A percentile compares a stretch with the other conserved stretches of the same genome.
phyloP scores from a whole-genome alignment of 2,113 vertebrate species.

The Catagonus wagneri region DNA sequence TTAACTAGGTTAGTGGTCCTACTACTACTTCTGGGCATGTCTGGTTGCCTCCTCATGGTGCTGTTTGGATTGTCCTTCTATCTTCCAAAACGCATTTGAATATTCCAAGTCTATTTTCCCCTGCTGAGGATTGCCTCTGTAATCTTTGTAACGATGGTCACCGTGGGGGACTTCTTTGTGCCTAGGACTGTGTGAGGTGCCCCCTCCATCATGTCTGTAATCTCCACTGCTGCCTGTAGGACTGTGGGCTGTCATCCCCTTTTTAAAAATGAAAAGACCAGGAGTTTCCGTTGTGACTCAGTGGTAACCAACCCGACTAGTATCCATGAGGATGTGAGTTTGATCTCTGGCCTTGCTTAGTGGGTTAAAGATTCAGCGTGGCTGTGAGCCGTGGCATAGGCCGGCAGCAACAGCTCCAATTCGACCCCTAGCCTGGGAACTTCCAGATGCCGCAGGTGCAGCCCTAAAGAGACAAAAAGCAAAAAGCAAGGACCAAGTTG shows the following conservation, averaged over 20 bases:
- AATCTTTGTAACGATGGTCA: not conserved
- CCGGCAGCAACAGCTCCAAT: too few relatives aligned
- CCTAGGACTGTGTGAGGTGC: too few relatives aligned
- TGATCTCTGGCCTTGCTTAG: too few relatives aligned
- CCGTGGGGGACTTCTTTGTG: not conserved
- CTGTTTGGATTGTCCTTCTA: not conserved
- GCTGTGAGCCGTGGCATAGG: too few relatives aligned
- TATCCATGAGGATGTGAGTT: too few relatives aligned
- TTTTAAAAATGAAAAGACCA: not conserved
- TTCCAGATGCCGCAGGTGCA: too few relatives aligned
- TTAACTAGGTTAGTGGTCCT: not conserved
- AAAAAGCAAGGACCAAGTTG: not conserved
- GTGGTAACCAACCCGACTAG: too few relatives aligned
- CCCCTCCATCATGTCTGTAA: not conserved
- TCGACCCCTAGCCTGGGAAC: too few relatives aligned
- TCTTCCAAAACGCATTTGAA: not conserved
- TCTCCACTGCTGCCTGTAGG: not conserved
- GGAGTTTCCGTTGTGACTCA: too few relatives aligned
- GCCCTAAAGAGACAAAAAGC: too few relatives aligned
- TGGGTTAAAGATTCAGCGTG: too few relatives aligned
- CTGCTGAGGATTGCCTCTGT: not conserved
- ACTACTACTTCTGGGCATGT: not conserved
- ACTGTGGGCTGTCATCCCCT: not conserved
- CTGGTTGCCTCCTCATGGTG: not conserved
- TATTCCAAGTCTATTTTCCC: not conserved